Percentiles rank a stretch among this genome's conserved stretches.
These are phyloP conservation scores for Nannospalax galili DNA, from an alignment of 2,113 vertebrate genomes.

Conservation along the genomic window DNA sequence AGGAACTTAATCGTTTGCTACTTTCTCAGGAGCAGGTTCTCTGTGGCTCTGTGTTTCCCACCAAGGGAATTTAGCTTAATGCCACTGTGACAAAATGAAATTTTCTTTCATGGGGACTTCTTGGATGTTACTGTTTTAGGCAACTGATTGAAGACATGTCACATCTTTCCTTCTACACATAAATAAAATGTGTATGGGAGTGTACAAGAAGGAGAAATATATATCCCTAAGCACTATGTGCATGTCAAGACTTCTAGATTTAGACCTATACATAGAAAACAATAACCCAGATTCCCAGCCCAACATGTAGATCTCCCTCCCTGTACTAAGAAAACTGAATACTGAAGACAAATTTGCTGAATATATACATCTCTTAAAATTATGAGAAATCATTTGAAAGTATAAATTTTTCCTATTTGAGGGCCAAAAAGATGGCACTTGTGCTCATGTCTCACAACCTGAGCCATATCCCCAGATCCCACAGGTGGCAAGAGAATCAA, in stretches of 20 bases:
- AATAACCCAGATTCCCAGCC: neutral
- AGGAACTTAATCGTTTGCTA: neutral
- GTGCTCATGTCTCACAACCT: neutral
- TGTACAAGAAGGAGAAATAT: neutral
- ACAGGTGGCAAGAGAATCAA: neutral
- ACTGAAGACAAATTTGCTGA: neutral
- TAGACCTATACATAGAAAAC: neutral
- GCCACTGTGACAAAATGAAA: neutral
- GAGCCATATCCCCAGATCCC: neutral
- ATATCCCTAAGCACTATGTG: neutral
- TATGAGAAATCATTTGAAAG: neutral
- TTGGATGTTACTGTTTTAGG: neutral
- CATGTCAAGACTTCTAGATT: neutral
- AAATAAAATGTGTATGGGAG: neutral
- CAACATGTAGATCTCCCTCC: neutral
- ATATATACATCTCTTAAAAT: neutral
- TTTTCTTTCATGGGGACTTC: neutral
- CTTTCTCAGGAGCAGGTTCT: neutral
- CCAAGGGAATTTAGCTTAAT: neutral
- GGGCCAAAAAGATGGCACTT: neutral
- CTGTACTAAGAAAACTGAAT: neutral
- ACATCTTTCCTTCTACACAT: neutral
- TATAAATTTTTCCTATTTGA: neutral
- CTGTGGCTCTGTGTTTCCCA: neutral
- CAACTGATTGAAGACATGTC: neutral